phyloP scores from a whole-genome alignment of 2,113 vertebrate species.

The Myrmecobius fasciatus region DNA sequence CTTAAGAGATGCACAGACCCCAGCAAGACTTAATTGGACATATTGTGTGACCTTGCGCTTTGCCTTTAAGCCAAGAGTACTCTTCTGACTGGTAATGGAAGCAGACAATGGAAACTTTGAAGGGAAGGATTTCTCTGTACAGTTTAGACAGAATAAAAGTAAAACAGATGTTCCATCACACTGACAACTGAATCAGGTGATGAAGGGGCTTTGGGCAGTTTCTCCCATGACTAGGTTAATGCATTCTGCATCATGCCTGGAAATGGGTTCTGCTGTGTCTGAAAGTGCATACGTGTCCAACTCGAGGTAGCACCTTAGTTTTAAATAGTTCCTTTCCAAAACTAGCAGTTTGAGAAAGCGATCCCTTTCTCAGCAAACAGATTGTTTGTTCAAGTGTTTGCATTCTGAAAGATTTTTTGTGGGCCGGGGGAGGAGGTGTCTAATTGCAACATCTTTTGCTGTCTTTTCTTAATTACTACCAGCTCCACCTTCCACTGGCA shows the following conservation, averaged over 20 bases:
- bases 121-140: neutral
- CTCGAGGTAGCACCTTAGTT: neutral
- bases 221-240: neutral
- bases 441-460: slow-evolving; percentile 21
- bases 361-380: neutral
- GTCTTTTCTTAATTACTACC: neutral
- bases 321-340: neutral
- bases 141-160: neutral
- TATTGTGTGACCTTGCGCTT: neutral
- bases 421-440: neutral
- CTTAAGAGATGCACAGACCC: neutral
- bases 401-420: neutral
- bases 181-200: neutral
- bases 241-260: neutral
- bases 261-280: neutral
- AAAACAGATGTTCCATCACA: neutral
- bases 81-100: neutral
- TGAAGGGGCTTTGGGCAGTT: neutral
- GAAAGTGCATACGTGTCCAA: neutral
- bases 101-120: neutral
- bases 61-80: neutral
- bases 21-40: neutral
- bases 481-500: slow-evolving; percentile 29
- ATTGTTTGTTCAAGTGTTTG: neutral
- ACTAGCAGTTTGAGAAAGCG: neutral